A percentile compares a stretch with the other conserved stretches of the same genome.
Evolutionary conservation across 2,888 invertebrate genomes (phyloP).

Genomic region (Rhogogaster chlorosoma): DNA sequence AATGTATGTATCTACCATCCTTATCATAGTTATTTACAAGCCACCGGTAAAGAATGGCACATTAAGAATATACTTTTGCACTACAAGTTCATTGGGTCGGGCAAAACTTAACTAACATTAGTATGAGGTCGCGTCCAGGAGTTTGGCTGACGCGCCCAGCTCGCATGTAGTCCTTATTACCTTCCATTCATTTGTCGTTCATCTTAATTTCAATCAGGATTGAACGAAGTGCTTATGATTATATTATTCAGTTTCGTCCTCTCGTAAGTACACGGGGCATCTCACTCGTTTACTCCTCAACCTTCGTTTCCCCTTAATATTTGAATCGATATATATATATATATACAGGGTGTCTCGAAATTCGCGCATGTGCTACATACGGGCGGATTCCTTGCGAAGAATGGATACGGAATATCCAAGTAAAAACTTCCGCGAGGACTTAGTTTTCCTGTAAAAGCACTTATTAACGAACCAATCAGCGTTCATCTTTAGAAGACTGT

Average conservation of each 20-base stretch:
- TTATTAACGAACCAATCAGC: too few species aligned
- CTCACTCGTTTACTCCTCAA: neutral
- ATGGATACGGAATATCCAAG: too few species aligned
- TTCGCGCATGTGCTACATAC: too few species aligned
- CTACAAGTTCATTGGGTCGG: slow-evolving; percentile 66
- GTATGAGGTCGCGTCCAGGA: neutral
- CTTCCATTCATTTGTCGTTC: neutral
- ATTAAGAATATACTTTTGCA: slow-evolving; percentile 76
- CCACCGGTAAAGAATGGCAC: slow-evolving; percentile 74
- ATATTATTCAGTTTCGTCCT: slow-evolving; percentile 24
- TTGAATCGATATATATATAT: neutral
- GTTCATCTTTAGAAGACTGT: too few species aligned
- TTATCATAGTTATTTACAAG: slow-evolving; percentile 74
- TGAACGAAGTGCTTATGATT: slow-evolving; percentile 18
- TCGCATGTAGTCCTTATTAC: neutral
- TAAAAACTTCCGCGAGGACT: too few species aligned
- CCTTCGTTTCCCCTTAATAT: neutral
- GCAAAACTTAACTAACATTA: slow-evolving; percentile 1
- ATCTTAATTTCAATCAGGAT: slow-evolving; percentile 20
- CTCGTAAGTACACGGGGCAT: slow-evolving; percentile 46
- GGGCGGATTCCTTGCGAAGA: too few species aligned
- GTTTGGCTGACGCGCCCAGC: neutral
- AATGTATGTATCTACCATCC: neutral
- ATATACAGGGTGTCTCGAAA: too few species aligned
- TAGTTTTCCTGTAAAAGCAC: too few species aligned